Conservation (phyloP, 2,888 invertebrate genomes). For the Ecdyonurus torrentis region DNA sequence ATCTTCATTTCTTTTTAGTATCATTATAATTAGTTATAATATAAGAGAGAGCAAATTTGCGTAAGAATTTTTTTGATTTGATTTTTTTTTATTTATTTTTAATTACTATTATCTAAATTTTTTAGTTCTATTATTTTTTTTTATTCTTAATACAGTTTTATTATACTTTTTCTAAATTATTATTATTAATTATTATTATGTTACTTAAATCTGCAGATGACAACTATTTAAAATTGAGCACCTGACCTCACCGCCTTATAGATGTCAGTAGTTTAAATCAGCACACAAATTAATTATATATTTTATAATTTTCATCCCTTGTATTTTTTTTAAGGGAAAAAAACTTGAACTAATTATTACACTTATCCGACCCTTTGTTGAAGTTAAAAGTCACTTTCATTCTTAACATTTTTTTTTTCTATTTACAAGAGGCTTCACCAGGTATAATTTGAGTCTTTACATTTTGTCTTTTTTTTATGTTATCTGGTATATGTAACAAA, state of each 20-base stretch:
- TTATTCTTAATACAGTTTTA: not conserved
- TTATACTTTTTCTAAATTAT: conserved; percentile 4
- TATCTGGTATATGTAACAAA: too few species aligned
- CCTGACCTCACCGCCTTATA: conserved; percentile 13
- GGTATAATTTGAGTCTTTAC: too few species aligned
- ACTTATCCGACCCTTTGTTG: conserved; percentile 5
- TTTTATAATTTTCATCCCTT: conserved; percentile 10
- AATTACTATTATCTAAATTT: not conserved
- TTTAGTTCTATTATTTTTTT: not conserved
- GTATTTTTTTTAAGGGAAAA: conserved; percentile 4
- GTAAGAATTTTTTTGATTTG: conserved; percentile 3
- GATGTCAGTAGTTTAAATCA: conserved; percentile 13
- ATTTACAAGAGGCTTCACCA: conserved; percentile 8
- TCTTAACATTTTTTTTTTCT: not conserved
- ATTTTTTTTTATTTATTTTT: not conserved
- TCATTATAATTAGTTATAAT: not conserved
- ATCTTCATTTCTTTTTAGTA: not conserved
- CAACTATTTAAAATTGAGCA: conserved; percentile 17
- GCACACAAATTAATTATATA: conserved; percentile 11
- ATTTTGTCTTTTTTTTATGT: conserved; percentile 4
- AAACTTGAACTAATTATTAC: conserved; percentile 7
- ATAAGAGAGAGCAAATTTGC: not conserved
- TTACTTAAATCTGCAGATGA: conserved; percentile 12
- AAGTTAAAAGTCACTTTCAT: not conserved
- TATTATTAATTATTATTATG: conserved; percentile 9